A percentile compares a stretch with the other conserved stretches of the same genome.
Conservation (phyloP, 2,113 vertebrate genomes). For the Microcebus ravelobensis region DNA sequence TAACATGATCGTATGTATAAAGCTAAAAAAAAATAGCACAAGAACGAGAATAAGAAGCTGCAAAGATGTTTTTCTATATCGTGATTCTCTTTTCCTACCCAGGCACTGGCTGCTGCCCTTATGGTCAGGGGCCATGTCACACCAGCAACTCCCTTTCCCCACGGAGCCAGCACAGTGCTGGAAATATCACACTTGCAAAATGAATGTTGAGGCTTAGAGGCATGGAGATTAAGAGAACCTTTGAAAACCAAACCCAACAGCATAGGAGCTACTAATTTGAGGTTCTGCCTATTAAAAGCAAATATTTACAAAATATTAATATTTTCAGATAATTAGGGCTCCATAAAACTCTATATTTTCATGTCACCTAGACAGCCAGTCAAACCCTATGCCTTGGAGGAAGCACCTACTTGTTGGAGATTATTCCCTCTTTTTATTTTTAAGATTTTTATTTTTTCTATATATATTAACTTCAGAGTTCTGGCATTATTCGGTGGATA, state of each 20-base stretch:
- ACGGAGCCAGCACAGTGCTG: not conserved
- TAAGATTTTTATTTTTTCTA: not conserved
- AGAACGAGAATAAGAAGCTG: not conserved
- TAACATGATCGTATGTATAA: not conserved
- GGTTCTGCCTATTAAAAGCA: not conserved
- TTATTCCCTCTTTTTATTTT: not conserved
- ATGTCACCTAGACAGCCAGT: not conserved
- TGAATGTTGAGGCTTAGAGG: not conserved
- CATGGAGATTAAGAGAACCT: not conserved
- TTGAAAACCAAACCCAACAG: not conserved
- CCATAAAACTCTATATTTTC: not conserved
- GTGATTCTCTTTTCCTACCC: not conserved
- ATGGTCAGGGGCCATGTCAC: not conserved
- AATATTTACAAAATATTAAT: not conserved
- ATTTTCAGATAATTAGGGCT: not conserved
- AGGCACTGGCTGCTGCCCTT: not conserved
- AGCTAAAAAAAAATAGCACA: not conserved
- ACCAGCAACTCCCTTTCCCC: not conserved
- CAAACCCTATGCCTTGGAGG: not conserved
- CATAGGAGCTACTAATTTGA: not conserved
- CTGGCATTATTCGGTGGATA: slow-evolving; percentile 30
- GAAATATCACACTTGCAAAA: not conserved
- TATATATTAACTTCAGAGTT: not conserved
- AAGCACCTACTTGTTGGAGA: not conserved
- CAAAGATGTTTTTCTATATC: not conserved